Conservation (phyloP, 2,888 invertebrate species). For the Epicampocera succincta region DNA sequence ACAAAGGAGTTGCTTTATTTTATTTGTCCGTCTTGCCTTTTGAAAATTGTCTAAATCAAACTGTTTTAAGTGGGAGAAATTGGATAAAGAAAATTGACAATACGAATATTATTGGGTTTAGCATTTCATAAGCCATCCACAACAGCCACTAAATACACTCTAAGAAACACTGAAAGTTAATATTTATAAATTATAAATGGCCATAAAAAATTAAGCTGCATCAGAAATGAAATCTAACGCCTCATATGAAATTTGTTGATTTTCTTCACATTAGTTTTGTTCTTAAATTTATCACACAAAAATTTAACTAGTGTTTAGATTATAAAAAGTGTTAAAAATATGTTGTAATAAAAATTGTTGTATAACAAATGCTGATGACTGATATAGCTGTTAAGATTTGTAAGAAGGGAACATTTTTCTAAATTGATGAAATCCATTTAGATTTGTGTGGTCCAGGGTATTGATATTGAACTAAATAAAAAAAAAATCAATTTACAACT, state of each 20-base stretch:
- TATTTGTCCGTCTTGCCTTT: neutral
- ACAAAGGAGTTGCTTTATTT: conserved; percentile 49
- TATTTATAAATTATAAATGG: no score
- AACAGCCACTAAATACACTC: conserved; percentile 28
- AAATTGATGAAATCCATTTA: neutral
- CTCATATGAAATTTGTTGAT: no score
- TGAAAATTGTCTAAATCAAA: conserved; percentile 49
- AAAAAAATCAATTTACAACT: no score
- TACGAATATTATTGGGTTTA: conserved; percentile 43
- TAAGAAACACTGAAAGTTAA: neutral
- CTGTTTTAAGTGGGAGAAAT: conserved; percentile 48
- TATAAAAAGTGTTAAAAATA: neutral
- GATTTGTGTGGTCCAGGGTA: neutral
- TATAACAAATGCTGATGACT: conserved; percentile 29
- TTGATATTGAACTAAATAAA: neutral
- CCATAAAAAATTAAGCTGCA: no score
- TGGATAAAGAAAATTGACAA: conserved; percentile 37
- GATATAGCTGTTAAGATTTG: conserved; percentile 2
- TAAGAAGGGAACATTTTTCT: neutral
- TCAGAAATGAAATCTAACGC: no score
- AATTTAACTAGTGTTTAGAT: neutral
- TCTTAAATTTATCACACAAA: no score
- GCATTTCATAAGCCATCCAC: conserved; percentile 56
- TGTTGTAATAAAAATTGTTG: neutral
- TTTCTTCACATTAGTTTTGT: no score